phyloP scores from a whole-genome alignment of 2,888 invertebrate genomes.

The Tupiocoris notatus region DNA sequence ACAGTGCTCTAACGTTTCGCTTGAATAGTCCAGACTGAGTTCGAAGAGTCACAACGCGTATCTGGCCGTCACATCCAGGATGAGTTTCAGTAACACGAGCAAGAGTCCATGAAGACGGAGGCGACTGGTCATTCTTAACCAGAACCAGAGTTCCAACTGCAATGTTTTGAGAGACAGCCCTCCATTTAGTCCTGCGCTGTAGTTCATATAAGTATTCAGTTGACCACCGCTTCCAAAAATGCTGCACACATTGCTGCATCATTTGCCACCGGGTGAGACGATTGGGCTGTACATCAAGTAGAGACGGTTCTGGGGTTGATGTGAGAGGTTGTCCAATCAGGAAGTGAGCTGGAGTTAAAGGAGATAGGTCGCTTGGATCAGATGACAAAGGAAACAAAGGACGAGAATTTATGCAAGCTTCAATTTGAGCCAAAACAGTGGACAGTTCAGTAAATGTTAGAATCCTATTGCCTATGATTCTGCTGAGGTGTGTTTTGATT shows the following conservation, averaged over 20 bases:
- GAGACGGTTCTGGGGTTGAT: constrained; percentile 8
- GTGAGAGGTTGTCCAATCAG: constrained; percentile 16
- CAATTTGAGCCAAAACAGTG: constrained; percentile 30
- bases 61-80: too few species aligned
- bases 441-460: constrained; percentile 34
- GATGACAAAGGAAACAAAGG: constrained; percentile 29
- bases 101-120: constrained; percentile 14
- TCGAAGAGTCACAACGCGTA: too few species aligned
- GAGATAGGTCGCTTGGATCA: constrained; percentile 18
- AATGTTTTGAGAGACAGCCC: background rate
- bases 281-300: background rate
- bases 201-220: constrained; percentile 16
- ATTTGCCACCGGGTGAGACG: constrained; percentile 27
- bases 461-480: constrained; percentile 6
- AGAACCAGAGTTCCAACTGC: too few species aligned
- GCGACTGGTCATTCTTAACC: constrained; percentile 26
- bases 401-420: constrained; percentile 36
- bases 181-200: constrained; percentile 29
- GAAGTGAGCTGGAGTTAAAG: constrained; percentile 29
- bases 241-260: too few species aligned
- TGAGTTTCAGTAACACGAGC: too few species aligned
- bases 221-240: constrained; percentile 35
- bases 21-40: too few species aligned
- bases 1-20: too few species aligned
- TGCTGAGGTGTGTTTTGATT: constrained; percentile 21